A percentile compares a stretch with the other conserved stretches of the same genome.
Evolutionary conservation across 2,888 invertebrate species (phyloP).

Genomic region (Cheilosia vernalis): DNA sequence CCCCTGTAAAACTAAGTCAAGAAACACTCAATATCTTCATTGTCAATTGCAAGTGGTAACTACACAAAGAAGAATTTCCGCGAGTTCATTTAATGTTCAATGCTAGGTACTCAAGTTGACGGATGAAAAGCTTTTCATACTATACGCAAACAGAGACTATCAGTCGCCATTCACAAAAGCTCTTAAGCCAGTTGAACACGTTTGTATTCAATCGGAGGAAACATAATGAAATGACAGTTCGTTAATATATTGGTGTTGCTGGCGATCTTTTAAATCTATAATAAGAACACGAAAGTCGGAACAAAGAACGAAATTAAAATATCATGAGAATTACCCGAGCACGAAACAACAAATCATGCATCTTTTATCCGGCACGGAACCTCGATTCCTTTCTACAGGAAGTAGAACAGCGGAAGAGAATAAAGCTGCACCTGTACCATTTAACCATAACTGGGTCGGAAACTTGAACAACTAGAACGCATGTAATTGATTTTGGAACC

Average conservation of each 20-base stretch:
- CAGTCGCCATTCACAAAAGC: conserved; percentile 49
- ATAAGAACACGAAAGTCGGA: conserved; percentile 4
- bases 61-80: not conserved
- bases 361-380: conserved; percentile 43
- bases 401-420: conserved; percentile 47
- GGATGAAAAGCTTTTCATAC: conserved; percentile 3
- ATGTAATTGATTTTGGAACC: conserved; percentile 24
- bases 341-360: conserved; percentile 2
- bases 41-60: conserved; percentile 12
- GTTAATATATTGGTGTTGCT: not conserved
- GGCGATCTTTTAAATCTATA: conserved; percentile 13
- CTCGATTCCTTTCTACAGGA: conserved; percentile 48
- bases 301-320: conserved; percentile 30
- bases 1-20: conserved; percentile 40
- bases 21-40: conserved; percentile 23
- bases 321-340: not conserved
- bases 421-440: conserved; percentile 29
- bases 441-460: conserved; percentile 35
- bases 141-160: conserved; percentile 20
- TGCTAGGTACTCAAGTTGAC: not conserved
- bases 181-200: conserved; percentile 13
- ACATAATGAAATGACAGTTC: not conserved
- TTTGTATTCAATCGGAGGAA: not conserved
- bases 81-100: not conserved
- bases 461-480: conserved; percentile 39